Evolutionary conservation across 2,797 vertebrate genomes (phyloP).

Genomic region (Parauchenoglanis punctatus): DNA sequence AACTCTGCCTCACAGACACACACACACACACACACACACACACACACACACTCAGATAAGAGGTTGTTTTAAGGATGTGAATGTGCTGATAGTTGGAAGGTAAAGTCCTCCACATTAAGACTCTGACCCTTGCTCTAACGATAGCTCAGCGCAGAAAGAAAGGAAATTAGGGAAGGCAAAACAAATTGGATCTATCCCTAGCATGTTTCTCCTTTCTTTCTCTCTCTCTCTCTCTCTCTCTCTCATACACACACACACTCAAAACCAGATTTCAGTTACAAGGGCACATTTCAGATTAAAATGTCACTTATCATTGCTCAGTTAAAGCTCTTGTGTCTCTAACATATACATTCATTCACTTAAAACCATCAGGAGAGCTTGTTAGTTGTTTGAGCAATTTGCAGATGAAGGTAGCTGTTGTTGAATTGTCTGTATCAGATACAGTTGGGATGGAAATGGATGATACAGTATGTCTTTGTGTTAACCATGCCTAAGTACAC

Average conservation of each 20-base stretch:
- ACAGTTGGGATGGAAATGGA: conserved; percentile 1
- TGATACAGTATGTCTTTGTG: conserved; percentile 4
- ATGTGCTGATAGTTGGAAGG: conserved; percentile 64
- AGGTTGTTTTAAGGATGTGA: conserved; percentile 36
- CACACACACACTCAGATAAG: conserved; percentile 62
- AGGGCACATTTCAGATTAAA: background rate
- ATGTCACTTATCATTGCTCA: background rate
- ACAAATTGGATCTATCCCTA: background rate
- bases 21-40: background rate
- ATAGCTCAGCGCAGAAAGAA: conserved; percentile 58
- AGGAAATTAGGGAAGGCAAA: conserved; percentile 8
- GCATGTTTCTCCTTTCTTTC: background rate
- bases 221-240: background rate
- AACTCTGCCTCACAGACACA: background rate
- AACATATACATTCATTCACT: background rate
- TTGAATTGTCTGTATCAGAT: background rate
- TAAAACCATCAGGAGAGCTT: background rate
- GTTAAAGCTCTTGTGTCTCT: background rate
- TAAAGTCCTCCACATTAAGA: conserved; percentile 71
- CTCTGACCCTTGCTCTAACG: conserved; percentile 66
- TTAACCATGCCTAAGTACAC: conserved; percentile 16
- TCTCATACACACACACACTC: background rate
- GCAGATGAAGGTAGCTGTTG: background rate
- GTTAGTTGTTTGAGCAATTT: background rate
- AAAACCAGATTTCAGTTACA: background rate